These are phyloP conservation scores for Calameuta idolon DNA, from an alignment of 2,888 invertebrate species.

Conservation along the genomic window DNA sequence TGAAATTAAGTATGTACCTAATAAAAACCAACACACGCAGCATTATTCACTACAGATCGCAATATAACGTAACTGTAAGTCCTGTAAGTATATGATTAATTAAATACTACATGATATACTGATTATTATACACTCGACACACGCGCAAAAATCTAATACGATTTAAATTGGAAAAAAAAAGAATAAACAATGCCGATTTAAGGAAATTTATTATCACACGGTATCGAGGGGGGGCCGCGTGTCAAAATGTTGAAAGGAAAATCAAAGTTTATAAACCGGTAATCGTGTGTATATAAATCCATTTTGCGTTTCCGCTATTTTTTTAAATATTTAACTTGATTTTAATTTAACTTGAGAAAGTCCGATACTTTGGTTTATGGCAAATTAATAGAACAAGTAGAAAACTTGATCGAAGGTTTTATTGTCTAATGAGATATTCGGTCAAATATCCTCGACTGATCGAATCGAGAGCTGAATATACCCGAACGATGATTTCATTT, in stretches of 20 bases:
- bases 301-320: not conserved
- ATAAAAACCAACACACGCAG: constrained; percentile 31
- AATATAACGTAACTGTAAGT: constrained; percentile 44
- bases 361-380: not conserved
- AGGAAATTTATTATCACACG: constrained; percentile 21
- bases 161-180: constrained; percentile 11
- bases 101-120: constrained; percentile 4
- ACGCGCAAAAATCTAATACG: constrained; percentile 9
- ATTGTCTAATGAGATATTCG: not conserved
- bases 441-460: not conserved
- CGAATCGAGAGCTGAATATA: constrained; percentile 6
- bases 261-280: constrained; percentile 9
- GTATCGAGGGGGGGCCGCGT: constrained; percentile 23
- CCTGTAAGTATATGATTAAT: constrained; percentile 35
- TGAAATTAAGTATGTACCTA: constrained; percentile 26
- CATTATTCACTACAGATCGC: constrained; percentile 40
- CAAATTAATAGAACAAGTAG: not conserved
- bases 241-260: constrained; percentile 25
- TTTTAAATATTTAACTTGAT: too few species aligned
- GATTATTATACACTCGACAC: constrained; percentile 17
- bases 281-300: not conserved
- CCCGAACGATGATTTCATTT: not conserved
- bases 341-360: not conserved
- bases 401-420: not conserved
- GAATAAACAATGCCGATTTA: constrained; percentile 20